Evolutionary conservation across 2,888 invertebrate species (phyloP).

Genomic region (Hirudinaria manillensis): DNA sequence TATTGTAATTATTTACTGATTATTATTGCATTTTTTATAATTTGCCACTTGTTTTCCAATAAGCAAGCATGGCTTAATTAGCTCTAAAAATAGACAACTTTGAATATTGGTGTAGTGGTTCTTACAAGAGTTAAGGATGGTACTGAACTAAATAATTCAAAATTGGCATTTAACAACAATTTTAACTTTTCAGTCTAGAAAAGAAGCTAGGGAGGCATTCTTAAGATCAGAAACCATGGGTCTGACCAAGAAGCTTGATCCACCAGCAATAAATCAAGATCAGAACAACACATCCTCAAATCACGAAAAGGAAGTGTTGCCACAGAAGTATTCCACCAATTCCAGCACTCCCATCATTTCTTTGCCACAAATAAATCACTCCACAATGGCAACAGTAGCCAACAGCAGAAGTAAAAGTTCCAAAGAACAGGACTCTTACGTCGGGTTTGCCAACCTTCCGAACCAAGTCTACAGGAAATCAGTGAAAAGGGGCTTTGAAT

Average conservation of each 20-base stretch:
- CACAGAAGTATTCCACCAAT: slow-evolving; percentile 1
- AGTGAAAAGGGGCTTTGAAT: slow-evolving; percentile 42
- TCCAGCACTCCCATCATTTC: background rate
- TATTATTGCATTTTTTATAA: too few relatives aligned
- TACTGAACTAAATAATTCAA: background rate
- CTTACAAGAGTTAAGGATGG: background rate
- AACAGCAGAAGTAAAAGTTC: background rate
- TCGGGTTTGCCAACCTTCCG: slow-evolving; percentile 42
- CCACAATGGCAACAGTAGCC: background rate
- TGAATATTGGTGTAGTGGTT: background rate
- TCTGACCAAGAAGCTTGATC: slow-evolving; percentile 4
- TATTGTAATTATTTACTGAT: too few relatives aligned
- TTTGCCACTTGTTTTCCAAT: background rate
- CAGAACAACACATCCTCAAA: slow-evolving; percentile 6
- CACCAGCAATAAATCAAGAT: background rate
- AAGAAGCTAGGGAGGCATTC: slow-evolving; percentile 32
- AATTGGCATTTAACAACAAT: background rate
- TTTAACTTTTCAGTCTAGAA: slow-evolving; percentile 21
- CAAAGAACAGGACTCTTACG: slow-evolving; percentile 35
- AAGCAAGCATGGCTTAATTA: background rate
- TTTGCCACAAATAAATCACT: background rate
- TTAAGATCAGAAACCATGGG: slow-evolving; percentile 28
- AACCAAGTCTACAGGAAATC: slow-evolving; percentile 42
- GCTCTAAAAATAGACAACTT: background rate
- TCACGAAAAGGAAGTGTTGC: background rate